Evolutionary conservation across 2,797 vertebrate genomes (phyloP), one percentile per base, ranked within the genome.

Genomic region (Rachycentron canadum): DNA sequence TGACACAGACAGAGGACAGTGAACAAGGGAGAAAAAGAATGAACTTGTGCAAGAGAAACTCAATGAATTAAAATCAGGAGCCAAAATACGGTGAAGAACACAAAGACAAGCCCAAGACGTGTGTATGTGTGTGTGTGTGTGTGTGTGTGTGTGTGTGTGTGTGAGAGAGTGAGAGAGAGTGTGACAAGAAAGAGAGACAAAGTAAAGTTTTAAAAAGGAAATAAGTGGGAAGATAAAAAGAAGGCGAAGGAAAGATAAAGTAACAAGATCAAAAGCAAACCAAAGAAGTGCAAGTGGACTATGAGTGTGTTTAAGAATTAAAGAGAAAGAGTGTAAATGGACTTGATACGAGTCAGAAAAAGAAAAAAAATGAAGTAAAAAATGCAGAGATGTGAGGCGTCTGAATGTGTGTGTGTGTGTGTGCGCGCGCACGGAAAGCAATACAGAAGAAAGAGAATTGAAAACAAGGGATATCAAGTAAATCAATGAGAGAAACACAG

Each of bases 1-100:
- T 81, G 76, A 85, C 78, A 78, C 66, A 88, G 58, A 62, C 10
- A 63, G 83, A 58, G 68, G 68, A 65, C 2, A 0, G 57, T 5
- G 61, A 85, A 78, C 53, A 36, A 14, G 73, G 60, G 34, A 62
- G 9, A n/a, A 19, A 73, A 65, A 77, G 56, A 73, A 69, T 23
- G 43, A 78, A 70, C 49, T 43, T 2, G 28, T 1, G 19, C 50
- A 17, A 73, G 38, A 83, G 65, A 83, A 87, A 74, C 59, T 69
- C 57, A 62, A 65, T 78, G 82, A 86, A 81, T 82, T 70, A 71
- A 32, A 23, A 65, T 5, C 0, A 5, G 67, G 82, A 83, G 76
- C 43, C 53, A 68, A 78, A 77, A 60, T 47, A 56, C 3, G 2
- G 57, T 1, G 30, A 65, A 59, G 70, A 82, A 65, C 25, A 72